Conservation (phyloP, 2,888 invertebrate genomes). For the Drosophila nigricruria region DNA sequence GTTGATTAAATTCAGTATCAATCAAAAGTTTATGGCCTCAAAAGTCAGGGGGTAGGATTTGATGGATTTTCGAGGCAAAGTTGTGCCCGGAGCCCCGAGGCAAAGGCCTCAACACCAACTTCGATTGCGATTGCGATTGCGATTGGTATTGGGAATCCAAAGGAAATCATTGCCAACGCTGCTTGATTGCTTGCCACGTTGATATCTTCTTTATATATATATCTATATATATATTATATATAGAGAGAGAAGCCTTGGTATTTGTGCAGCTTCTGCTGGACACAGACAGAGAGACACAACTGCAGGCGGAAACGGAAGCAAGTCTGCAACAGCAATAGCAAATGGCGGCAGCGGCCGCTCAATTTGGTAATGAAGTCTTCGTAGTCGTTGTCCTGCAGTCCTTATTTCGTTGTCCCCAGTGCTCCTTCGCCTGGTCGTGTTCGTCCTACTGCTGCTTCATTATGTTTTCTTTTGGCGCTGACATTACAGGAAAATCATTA, state of each 20-base stretch:
- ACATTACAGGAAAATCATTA: slow-evolving; percentile 80
- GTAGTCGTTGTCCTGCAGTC: slow-evolving; percentile 40
- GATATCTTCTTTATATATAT: slow-evolving; percentile 64
- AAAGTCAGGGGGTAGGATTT: slow-evolving; percentile 72
- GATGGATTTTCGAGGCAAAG: slow-evolving; percentile 71
- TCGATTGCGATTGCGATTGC: slow-evolving; percentile 25
- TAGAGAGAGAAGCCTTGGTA: slow-evolving; percentile 34
- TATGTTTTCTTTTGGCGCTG: slow-evolving; percentile 74
- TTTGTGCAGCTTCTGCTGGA: slow-evolving; percentile 75
- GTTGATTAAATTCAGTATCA: slow-evolving; percentile 81
- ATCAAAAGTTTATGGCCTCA: slow-evolving; percentile 82
- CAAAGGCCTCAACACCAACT: slow-evolving; percentile 27
- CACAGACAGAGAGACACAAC: slow-evolving; percentile 33
- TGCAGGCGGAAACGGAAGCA: slow-evolving; percentile 77
- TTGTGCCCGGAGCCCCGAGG: slow-evolving; percentile 54
- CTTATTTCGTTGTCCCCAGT: slow-evolving; percentile 27
- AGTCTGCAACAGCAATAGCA: slow-evolving; percentile 61
- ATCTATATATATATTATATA: slow-evolving; percentile 12
- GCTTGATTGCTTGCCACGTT: slow-evolving; percentile 80
- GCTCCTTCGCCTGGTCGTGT: not conserved
- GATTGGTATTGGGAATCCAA: slow-evolving; percentile 47
- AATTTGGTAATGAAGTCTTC: slow-evolving; percentile 80
- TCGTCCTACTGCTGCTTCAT: slow-evolving; percentile 66
- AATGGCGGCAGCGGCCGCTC: slow-evolving; percentile 74
- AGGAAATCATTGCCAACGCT: slow-evolving; percentile 68